Conservation (phyloP, 2,888 invertebrate species). For the Trissolcus brochymenae region DNA sequence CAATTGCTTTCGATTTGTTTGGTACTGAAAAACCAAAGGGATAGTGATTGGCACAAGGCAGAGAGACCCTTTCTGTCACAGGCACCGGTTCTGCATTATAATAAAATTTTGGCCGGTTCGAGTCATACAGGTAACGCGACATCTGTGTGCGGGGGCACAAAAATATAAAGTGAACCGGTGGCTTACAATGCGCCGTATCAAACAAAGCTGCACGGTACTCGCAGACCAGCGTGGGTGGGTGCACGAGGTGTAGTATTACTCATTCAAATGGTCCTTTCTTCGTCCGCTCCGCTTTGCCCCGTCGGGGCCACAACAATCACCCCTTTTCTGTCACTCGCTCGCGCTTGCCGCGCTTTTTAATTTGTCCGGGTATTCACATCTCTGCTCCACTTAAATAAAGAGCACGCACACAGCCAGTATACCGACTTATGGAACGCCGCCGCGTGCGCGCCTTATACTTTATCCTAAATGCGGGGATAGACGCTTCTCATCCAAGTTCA, state of each 20-base stretch:
- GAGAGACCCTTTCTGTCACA: constrained; percentile 69
- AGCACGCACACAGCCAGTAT: constrained; percentile 52
- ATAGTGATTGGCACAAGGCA: constrained; percentile 76
- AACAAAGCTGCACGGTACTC: constrained; percentile 74
- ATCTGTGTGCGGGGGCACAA: constrained; percentile 59
- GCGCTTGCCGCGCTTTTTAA: constrained; percentile 70
- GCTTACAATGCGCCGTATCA: constrained; percentile 75
- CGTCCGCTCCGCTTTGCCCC: constrained; percentile 38
- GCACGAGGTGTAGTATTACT: constrained; percentile 76
- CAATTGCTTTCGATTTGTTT: constrained; percentile 25
- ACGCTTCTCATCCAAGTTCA: constrained; percentile 31
- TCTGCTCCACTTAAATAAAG: constrained; percentile 70
- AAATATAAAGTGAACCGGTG: constrained; percentile 74
- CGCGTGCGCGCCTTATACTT: constrained; percentile 36
- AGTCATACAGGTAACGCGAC: constrained; percentile 58
- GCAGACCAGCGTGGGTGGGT: constrained; percentile 73
- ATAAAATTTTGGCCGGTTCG: constrained; percentile 72
- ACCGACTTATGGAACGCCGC: constrained; percentile 33
- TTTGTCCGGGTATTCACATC: constrained; percentile 72
- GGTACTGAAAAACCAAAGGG: constrained; percentile 67
- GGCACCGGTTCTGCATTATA: constrained; percentile 69
- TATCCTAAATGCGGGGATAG: constrained; percentile 40
- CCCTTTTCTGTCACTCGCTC: constrained; percentile 57
- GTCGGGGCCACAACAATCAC: constrained; percentile 31
- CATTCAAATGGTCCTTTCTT: constrained; percentile 75